Evolutionary conservation across 2,888 invertebrate species (phyloP), one percentile per base, ranked within the genome.

Genomic region (Physocephala rufipes): DNA sequence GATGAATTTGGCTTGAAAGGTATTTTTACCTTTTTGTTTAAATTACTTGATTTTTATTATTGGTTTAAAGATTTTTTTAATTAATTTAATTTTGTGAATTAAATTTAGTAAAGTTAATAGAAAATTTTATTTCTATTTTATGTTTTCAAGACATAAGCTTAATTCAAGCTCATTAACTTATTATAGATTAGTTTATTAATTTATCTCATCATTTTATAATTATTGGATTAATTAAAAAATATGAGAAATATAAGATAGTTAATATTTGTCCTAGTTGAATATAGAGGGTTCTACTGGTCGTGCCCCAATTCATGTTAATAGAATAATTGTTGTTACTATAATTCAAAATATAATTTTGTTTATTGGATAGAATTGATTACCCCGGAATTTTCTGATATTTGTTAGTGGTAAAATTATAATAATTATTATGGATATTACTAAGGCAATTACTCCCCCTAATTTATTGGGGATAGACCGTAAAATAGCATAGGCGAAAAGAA

Each of bases 401-500:
- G 87, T 85, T 77, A 90, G 86, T 0, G 91, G 90, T 72, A 91
- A 65, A 82, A 90, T 87, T 80, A 89, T 85, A 86, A 92, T 86
- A 86, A 93, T 90, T 79, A 90, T 80, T 87, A 93, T 91, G 73
- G 91, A 92, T 83, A 90, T 78, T 0, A 81, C 73, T 76, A 82
- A 55, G 0, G 82, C 80, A 77, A 82, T 79, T 68, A 93, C 92
- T 74, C 93, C 93, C 67, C 92, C 92, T 87, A 93, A 82, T 89
- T 94, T 93, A 87, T 92, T 93, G 7, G 93, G 93, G 71, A 94
- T 92, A 51, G 92, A 92, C 28, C 93, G 93, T 80, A 94, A 78
- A 87, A 94, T 93, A 21, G 93, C 91, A 85, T 93, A 93, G 16
- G 93, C 92, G 88, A 93, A 93, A 88, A 94, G 84, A 80, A 93